Evolutionary conservation across 2,113 vertebrate species (phyloP).

Genomic region (Ceyx melanurus): DNA sequence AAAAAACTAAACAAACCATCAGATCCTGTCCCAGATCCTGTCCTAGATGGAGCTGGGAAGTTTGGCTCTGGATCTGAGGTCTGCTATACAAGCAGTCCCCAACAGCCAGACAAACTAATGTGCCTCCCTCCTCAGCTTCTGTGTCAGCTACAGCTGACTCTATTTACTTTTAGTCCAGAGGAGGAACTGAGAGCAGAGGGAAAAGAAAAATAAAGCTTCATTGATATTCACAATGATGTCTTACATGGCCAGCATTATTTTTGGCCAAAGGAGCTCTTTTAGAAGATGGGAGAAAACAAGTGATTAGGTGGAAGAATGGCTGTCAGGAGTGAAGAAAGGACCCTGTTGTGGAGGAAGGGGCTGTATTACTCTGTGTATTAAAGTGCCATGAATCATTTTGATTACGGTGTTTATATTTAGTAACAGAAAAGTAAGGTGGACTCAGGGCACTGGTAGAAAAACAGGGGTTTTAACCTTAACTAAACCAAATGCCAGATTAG

Average conservation of each 20-base stretch:
- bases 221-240: constrained; percentile 64
- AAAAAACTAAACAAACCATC: not conserved
- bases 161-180: constrained; percentile 51
- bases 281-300: constrained; percentile 48
- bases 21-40: constrained; percentile 21
- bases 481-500: not conserved
- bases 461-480: not conserved
- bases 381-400: not conserved
- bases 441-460: not conserved
- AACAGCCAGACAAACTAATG: not conserved
- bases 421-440: not conserved
- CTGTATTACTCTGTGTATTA: not conserved
- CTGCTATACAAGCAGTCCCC: not conserved
- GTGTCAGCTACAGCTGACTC: constrained; percentile 57
- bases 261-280: constrained; percentile 33
- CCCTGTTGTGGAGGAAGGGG: not conserved
- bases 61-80: constrained; percentile 47
- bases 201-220: constrained; percentile 26
- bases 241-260: constrained; percentile 42
- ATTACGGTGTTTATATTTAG: not conserved
- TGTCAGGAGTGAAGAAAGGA: not conserved
- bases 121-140: constrained; percentile 46
- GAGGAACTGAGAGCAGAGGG: constrained; percentile 32
- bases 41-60: not conserved
- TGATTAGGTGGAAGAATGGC: constrained; percentile 18